Conservation (phyloP, 1,140 invertebrate species). For the Lordiphosa clarofinis region DNA sequence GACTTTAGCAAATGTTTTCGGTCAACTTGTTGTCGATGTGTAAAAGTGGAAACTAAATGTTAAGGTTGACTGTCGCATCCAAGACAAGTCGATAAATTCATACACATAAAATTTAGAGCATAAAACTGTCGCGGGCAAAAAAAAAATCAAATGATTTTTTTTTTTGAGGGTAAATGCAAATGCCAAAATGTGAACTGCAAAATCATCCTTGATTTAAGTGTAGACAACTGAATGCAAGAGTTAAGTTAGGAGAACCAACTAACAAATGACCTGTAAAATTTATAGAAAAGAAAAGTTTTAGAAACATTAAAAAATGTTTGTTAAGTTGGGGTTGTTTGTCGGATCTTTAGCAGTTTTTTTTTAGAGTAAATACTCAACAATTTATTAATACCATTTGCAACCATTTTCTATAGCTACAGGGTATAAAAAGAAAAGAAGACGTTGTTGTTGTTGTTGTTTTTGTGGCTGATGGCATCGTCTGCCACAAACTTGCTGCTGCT, state of each 20-base stretch:
- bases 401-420: constrained; percentile 36
- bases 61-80: constrained; percentile 58
- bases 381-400: constrained; percentile 12
- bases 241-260: constrained; percentile 7
- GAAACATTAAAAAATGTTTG: no score
- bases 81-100: constrained; percentile 54
- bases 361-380: no score
- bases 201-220: constrained; percentile 66
- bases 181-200: constrained; percentile 70
- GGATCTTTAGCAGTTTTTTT: no score
- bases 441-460: constrained; percentile 31
- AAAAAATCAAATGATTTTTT: constrained; percentile 25
- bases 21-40: constrained; percentile 42
- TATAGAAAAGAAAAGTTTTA: no score
- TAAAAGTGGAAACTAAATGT: constrained; percentile 63
- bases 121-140: constrained; percentile 62
- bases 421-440: constrained; percentile 67
- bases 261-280: constrained; percentile 21
- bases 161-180: constrained; percentile 51
- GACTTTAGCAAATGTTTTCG: constrained; percentile 48
- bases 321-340: no score
- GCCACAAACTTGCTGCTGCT: constrained; percentile 16
- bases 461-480: constrained; percentile 36
- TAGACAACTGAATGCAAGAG: constrained; percentile 43
- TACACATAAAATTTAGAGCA: constrained; percentile 76